A percentile compares a stretch with the other conserved stretches of the same genome.
phyloP scores from a whole-genome alignment of 2,797 vertebrate species.

The Sebastes diaconus region DNA sequence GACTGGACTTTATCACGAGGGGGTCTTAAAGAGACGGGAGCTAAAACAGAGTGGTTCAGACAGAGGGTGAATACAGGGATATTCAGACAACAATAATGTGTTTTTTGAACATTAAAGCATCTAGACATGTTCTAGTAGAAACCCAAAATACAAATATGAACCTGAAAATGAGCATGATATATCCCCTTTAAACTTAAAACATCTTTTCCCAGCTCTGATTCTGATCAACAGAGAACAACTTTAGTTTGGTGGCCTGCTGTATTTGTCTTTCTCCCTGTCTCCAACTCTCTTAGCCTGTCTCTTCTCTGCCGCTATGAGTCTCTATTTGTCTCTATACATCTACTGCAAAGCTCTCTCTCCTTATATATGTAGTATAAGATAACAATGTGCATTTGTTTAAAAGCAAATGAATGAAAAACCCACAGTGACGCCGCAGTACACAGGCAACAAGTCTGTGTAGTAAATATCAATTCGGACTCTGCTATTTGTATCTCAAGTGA shows the following conservation, averaged over 20 bases:
- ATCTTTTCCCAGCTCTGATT: neutral
- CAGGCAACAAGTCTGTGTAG: slow-evolving; percentile 20
- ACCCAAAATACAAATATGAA: too few species aligned
- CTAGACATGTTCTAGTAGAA: too few species aligned
- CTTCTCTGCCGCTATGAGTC: neutral
- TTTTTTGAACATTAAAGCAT: too few species aligned
- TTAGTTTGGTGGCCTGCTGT: neutral
- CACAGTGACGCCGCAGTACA: neutral
- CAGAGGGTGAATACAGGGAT: too few species aligned
- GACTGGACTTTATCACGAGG: too few species aligned
- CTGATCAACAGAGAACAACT: neutral
- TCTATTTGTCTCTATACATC: neutral
- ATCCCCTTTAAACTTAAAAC: too few species aligned
- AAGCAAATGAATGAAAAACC: neutral
- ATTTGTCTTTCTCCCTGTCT: neutral
- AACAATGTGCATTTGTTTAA: slow-evolving; percentile 25
- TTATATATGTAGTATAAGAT: neutral
- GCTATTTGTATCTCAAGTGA: slow-evolving; percentile 58
- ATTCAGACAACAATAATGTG: too few species aligned
- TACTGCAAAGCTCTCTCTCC: neutral
- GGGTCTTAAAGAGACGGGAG: too few species aligned
- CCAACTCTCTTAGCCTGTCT: neutral
- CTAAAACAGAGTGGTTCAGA: too few species aligned
- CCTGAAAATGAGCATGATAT: too few species aligned
- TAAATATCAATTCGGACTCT: slow-evolving; percentile 41